Evolutionary conservation across 2,113 vertebrate genomes (phyloP), one percentile per base, ranked within the genome.

Genomic region (Poeciliopsis prolifica): DNA sequence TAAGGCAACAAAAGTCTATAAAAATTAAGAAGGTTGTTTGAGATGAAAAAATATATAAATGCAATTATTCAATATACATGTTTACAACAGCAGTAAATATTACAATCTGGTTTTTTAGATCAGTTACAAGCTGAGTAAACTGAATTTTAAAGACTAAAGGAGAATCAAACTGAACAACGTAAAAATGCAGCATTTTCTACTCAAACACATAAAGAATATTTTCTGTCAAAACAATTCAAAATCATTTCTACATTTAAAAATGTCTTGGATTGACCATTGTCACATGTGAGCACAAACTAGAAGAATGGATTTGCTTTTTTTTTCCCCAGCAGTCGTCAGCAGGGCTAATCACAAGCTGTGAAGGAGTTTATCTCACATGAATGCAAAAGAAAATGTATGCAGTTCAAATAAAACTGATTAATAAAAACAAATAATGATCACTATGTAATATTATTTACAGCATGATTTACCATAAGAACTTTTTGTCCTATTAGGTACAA

Each of bases 211-310:
- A 13, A 61, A 28, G 4, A 63, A 63, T 31, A 9, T 63, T 63
- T n/a, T 19, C 48, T 58, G 24, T 58, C 51, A 24, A 58, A 54
- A n/a, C 22, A 24, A 58, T n/a, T 58, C 51, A 58, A 24, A 58
- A 58, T n/a, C 24, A 58, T 19, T 58, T 22, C 4, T 3, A 54
- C 51, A 54, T 54, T 10, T 11, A 2, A 54, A 58, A 58, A n/a
- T 17, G 17, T 48, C 17, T 5, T 58, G 51, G 8, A 58, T 22
- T 35, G 19, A 9, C 30, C 28, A 1, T 1, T 24, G 61, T 80
- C 85, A 72, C 78, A 37, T 74, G 82, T 73, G 24, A 28, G 31
- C 78, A 51, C 28, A 1, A 3, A 11, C 0, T 4, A 3, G 65
- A 5, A 7, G 4, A 58, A 63, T 30, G 51, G 51, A 19, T 58